These are phyloP conservation scores for Digitonthophagus gazella DNA, from an alignment of 2,888 invertebrate genomes.

Conservation along the genomic window DNA sequence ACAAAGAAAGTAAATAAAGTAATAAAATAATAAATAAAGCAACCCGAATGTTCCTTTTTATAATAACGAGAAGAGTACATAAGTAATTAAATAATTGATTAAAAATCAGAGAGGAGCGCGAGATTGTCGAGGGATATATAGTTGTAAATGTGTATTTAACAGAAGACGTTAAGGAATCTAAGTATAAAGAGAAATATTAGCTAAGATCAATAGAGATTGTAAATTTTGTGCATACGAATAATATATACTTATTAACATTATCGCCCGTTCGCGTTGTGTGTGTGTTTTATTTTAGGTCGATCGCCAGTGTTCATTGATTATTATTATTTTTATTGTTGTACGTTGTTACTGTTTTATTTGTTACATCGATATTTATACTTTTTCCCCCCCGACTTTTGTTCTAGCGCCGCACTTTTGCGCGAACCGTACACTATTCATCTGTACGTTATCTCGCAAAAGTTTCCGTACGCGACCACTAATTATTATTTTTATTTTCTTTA, in stretches of 20 bases:
- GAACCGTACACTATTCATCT: too few relatives aligned
- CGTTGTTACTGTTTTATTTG: slow-evolving; percentile 15
- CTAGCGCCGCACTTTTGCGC: too few relatives aligned
- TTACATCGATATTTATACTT: slow-evolving; percentile 12
- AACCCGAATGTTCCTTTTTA: slow-evolving; percentile 27
- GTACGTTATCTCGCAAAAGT: background rate
- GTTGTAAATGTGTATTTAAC: slow-evolving; percentile 17
- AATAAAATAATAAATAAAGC: slow-evolving; percentile 7
- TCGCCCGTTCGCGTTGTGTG: background rate
- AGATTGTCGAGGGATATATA: slow-evolving; percentile 3
- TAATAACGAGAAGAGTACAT: slow-evolving; percentile 21
- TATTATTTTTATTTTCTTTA: background rate
- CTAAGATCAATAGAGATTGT: slow-evolving; percentile 12
- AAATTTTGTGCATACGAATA: slow-evolving; percentile 20
- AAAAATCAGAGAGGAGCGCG: slow-evolving; percentile 5
- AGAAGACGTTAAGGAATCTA: background rate
- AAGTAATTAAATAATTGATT: slow-evolving; percentile 6
- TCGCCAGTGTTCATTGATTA: slow-evolving; percentile 8
- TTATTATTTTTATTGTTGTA: slow-evolving; percentile 6
- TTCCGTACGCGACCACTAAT: background rate
- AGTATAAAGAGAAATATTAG: background rate
- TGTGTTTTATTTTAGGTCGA: background rate
- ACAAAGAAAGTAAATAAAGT: background rate
- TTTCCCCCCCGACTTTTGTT: background rate
- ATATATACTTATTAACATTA: slow-evolving; percentile 5